phyloP scores from a whole-genome alignment of 2,888 invertebrate genomes.

The Dorcus parallelipipedus region DNA sequence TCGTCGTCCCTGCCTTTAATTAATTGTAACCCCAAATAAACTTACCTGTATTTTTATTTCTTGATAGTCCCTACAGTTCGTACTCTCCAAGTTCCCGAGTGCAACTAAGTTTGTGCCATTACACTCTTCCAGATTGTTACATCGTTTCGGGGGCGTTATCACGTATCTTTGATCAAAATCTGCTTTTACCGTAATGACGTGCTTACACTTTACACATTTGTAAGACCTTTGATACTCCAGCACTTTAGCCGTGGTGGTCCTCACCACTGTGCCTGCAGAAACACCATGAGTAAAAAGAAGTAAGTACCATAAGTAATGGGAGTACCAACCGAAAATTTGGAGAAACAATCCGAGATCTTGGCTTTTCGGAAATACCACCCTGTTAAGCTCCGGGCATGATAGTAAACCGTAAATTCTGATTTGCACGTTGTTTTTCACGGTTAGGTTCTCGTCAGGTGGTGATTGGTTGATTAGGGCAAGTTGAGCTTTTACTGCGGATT shows the following conservation, averaged over 20 bases:
- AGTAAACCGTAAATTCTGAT: conserved; percentile 66
- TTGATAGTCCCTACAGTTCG: conserved; percentile 76
- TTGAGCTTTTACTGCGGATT: conserved; percentile 60
- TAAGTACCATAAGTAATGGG: not conserved
- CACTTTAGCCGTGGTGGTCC: conserved; percentile 72
- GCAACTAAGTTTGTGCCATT: conserved; percentile 54
- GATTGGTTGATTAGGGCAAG: conserved; percentile 44
- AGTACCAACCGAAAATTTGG: conserved; percentile 61
- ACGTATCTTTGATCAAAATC: conserved; percentile 57
- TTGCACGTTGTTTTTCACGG: conserved; percentile 63
- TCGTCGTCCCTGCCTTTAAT: conserved; percentile 4
- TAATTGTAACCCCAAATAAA: not conserved
- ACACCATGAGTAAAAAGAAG: conserved; percentile 31
- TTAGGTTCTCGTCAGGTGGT: conserved; percentile 38
- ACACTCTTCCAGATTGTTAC: conserved; percentile 58
- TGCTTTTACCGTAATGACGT: conserved; percentile 62
- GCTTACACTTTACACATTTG: conserved; percentile 74
- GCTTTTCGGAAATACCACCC: conserved; percentile 65
- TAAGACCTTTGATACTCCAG: conserved; percentile 72
- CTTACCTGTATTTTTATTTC: conserved; percentile 77
- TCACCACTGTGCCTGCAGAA: conserved; percentile 66
- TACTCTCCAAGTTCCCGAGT: conserved; percentile 56
- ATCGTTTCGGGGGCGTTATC: conserved; percentile 51
- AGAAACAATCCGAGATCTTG: conserved; percentile 70
- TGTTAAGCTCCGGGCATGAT: conserved; percentile 64